A percentile compares a stretch with the other conserved stretches of the same genome.
These are phyloP conservation scores for Andrena flavipes DNA, from an alignment of 2,888 invertebrate genomes.

Conservation along the genomic window DNA sequence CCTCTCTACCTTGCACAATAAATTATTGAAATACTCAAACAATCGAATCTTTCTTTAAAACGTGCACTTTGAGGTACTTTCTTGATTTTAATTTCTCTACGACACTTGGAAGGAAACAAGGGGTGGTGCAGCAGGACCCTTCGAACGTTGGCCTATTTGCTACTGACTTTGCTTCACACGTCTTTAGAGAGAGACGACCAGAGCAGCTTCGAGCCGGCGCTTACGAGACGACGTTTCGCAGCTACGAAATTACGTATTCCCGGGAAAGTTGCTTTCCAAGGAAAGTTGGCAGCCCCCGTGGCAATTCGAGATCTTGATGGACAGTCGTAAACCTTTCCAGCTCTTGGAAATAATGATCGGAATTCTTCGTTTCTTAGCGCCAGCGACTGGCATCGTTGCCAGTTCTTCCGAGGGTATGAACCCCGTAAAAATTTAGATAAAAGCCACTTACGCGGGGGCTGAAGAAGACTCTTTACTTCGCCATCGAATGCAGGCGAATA, in stretches of 20 bases:
- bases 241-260: slow-evolving; percentile 65
- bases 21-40: no score
- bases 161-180: background rate
- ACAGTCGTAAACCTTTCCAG: slow-evolving; percentile 69
- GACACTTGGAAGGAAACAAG: background rate
- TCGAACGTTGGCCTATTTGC: background rate
- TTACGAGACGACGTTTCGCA: slow-evolving; percentile 14
- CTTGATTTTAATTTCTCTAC: background rate
- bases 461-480: background rate
- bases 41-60: no score
- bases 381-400: background rate
- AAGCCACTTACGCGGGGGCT: background rate
- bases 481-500: background rate
- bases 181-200: background rate
- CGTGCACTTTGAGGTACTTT: background rate
- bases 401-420: background rate
- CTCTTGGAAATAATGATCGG: slow-evolving; percentile 60
- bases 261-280: slow-evolving; percentile 54
- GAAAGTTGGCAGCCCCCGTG: slow-evolving; percentile 36
- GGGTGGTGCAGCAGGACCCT: background rate
- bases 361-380: slow-evolving; percentile 35
- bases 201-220: background rate
- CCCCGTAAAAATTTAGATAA: slow-evolving; percentile 25
- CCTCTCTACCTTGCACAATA: no score
- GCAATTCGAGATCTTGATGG: slow-evolving; percentile 67